Base-by-base conservation (phyloP, 1,140 invertebrate species). In the Zaprionus capensis region DNA sequence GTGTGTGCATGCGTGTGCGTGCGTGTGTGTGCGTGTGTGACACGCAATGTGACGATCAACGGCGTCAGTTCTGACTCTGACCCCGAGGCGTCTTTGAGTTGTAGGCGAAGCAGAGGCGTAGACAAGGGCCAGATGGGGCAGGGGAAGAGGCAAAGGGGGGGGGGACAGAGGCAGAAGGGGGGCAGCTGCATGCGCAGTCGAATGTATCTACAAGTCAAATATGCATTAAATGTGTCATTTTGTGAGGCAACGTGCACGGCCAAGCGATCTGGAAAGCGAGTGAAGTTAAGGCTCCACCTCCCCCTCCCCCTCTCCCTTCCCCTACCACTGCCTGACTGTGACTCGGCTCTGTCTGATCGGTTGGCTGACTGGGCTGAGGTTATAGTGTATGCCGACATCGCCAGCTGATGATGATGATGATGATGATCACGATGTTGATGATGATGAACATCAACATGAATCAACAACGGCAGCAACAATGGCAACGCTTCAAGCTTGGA, bases 141-240 rank as follows among this genome's bases (percentile, higher is more conserved):
- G 28, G 11, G 2, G 46, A 6, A 31, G 28, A 31, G 2, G 7
- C 2, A 31, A 31, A 31, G 1, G 28, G 2, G 24, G 22, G 22
- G 28, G 26, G 5, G 49, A 14, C 5, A 36, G 11, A 2, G 24
- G 14, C 22, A 15, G 53, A 24, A 17, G 38, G 53, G 69, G 26
- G 77, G 44, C 24, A 61, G 68, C 66, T 78, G 68, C 64, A 68
- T 80, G 80, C 56, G 79, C 83, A 87, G 61, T 81, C 80, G 51
- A 66, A 90, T 90, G 85, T 76, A 90, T 90, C 85, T 82, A 81
- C 84, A 88, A 88, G 84, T 85, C 85, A 90, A 90, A 90, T 90
- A 82, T 90, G 85, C 85, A 90, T 90, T 90, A 90, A 90, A 90
- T 90, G 86, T 90, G 85, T 90, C 85, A 90, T 90, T 87, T 83